These are phyloP conservation scores for Neolamprologus devosi DNA, from an alignment of 2,113 vertebrate species.

Conservation along the genomic window DNA sequence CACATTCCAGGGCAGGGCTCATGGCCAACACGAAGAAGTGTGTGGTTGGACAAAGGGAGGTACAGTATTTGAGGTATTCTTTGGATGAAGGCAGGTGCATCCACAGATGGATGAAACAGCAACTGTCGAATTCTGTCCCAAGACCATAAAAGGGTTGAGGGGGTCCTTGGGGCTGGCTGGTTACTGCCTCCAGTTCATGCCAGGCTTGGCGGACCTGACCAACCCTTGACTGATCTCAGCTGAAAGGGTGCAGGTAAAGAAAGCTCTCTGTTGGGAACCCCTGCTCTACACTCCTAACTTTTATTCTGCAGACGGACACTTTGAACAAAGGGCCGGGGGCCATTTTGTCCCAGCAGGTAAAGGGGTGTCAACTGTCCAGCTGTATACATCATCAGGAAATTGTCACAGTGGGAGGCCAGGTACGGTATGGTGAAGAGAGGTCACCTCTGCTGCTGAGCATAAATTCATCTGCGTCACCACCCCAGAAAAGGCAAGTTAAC, in stretches of 20 bases:
- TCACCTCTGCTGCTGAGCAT: not conserved
- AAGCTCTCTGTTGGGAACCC: not conserved
- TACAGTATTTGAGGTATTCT: not conserved
- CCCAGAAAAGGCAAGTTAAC: not conserved
- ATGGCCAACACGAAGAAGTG: not conserved
- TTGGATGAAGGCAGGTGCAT: not conserved
- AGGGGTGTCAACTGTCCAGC: not conserved
- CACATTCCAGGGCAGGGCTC: not conserved
- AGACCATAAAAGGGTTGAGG: not conserved
- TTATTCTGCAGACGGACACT: not conserved
- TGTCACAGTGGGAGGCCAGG: not conserved
- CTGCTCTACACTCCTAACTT: not conserved
- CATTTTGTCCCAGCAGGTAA: not conserved
- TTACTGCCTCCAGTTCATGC: not conserved
- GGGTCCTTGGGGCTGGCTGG: not conserved
- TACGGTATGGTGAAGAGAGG: not conserved
- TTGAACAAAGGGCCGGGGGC: not conserved
- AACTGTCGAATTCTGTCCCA: not conserved
- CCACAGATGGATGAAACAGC: not conserved
- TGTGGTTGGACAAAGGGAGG: not conserved
- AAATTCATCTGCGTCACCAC: not conserved
- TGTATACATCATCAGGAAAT: not conserved
- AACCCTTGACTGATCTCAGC: not conserved
- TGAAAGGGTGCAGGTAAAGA: not conserved
- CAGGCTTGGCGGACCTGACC: not conserved